phyloP scores from a whole-genome alignment of 2,888 invertebrate species.

The Mesochorus sp. region DNA sequence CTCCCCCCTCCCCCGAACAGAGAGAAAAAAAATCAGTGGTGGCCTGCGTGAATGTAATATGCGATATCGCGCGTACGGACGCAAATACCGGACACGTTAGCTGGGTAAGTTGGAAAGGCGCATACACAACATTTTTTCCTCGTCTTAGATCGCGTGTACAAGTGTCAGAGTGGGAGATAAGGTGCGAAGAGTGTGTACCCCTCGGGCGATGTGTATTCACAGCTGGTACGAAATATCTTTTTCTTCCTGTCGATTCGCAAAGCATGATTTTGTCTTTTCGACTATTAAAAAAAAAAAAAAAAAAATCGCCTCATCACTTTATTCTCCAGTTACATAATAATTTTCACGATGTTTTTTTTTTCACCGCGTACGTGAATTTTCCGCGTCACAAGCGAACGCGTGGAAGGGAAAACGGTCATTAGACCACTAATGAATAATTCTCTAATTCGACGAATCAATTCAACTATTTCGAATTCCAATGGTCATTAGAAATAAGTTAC shows the following conservation, averaged over 20 bases:
- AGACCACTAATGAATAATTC: no score
- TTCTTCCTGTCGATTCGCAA: background rate
- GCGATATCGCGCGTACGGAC: slow-evolving; percentile 68
- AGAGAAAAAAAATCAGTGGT: slow-evolving; percentile 19
- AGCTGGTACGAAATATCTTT: slow-evolving; percentile 40
- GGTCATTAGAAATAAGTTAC: no score
- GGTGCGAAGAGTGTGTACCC: background rate
- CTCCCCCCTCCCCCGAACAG: no score
- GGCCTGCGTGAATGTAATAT: slow-evolving; percentile 68
- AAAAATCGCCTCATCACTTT: slow-evolving; percentile 41
- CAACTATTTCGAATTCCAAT: no score
- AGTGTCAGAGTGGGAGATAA: background rate
- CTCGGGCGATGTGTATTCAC: background rate
- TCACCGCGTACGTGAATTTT: slow-evolving; percentile 32
- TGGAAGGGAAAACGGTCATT: no score
- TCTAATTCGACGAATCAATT: no score
- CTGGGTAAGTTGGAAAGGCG: slow-evolving; percentile 71
- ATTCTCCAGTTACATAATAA: slow-evolving; percentile 66
- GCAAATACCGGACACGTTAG: slow-evolving; percentile 71
- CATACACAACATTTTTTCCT: no score
- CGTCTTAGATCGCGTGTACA: slow-evolving; percentile 25
- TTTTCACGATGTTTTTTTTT: slow-evolving; percentile 26
- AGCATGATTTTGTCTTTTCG: background rate
- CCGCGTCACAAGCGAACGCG: slow-evolving; percentile 23
- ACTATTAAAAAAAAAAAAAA: no score